Conservation (phyloP, 2,888 invertebrate genomes). For the Polylopha cassiicola region DNA sequence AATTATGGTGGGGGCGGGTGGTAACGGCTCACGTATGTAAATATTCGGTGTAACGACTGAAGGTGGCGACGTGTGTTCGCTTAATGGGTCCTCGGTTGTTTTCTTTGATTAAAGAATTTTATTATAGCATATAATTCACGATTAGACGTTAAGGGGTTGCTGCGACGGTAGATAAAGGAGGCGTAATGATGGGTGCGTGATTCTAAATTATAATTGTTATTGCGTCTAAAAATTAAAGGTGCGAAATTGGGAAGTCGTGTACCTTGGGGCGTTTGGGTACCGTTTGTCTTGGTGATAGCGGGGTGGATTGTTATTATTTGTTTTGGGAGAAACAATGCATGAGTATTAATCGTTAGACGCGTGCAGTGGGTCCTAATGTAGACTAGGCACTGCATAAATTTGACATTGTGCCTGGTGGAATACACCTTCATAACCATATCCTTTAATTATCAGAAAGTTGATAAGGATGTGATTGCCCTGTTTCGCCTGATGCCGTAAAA, state of each 20-base stretch:
- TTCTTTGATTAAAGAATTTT: conserved; percentile 79
- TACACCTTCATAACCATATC: too few relatives aligned
- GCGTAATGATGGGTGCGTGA: conserved; percentile 72
- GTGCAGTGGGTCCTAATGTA: too few relatives aligned
- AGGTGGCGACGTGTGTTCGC: conserved; percentile 73
- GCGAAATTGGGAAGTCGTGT: conserved; percentile 16
- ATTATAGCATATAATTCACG: conserved; percentile 75
- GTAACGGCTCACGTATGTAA: conserved; percentile 77
- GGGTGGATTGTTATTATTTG: too few relatives aligned
- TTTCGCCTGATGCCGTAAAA: too few relatives aligned
- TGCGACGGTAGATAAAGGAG: conserved; percentile 66
- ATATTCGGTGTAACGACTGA: conserved; percentile 70
- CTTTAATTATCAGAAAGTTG: too few relatives aligned
- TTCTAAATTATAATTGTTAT: conserved; percentile 73
- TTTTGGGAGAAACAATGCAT: too few relatives aligned
- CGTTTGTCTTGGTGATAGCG: too few relatives aligned
- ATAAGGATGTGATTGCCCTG: too few relatives aligned
- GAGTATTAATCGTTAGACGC: too few relatives aligned
- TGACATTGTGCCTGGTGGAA: too few relatives aligned
- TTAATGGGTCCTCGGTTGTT: conserved; percentile 73
- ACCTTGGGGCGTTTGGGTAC: conserved; percentile 5
- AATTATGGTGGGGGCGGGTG: conserved; percentile 65
- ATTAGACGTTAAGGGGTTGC: conserved; percentile 72
- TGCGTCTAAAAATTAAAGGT: conserved; percentile 37
- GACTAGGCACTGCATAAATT: too few relatives aligned